Evolutionary conservation across 2,797 vertebrate genomes (phyloP).

Genomic region (Clamator glandarius): DNA sequence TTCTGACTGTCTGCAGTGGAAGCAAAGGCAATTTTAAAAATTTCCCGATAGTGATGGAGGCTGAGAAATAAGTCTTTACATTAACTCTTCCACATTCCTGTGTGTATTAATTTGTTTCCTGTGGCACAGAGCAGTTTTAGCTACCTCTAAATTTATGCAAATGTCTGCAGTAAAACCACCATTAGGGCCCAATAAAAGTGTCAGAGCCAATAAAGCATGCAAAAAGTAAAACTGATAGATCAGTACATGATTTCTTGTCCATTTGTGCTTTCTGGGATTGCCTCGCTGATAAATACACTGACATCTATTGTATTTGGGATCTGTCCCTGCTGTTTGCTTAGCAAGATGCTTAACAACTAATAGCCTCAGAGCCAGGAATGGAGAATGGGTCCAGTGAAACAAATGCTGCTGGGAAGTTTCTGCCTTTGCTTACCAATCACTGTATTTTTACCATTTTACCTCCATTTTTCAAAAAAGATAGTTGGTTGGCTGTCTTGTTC

Average conservation of each 20-base stretch:
- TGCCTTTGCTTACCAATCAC: neutral
- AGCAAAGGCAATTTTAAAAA: conserved; percentile 11
- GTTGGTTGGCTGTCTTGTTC: neutral
- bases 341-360: conserved; percentile 5
- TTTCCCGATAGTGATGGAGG: neutral
- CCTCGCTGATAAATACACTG: neutral
- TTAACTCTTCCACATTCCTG: neutral
- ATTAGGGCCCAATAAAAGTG: conserved; percentile 52
- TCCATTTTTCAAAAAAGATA: neutral
- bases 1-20: conserved; percentile 18
- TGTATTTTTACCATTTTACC: too few relatives aligned
- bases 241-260: neutral
- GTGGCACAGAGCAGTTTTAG: conserved; percentile 4
- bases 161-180: conserved; percentile 22
- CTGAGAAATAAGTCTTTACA: conserved; percentile 24
- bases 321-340: neutral
- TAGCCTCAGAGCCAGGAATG: neutral
- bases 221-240: conserved; percentile 10
- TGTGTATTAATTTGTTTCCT: conserved; percentile 37
- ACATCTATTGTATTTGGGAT: neutral
- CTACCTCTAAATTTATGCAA: conserved; percentile 41
- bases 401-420: neutral
- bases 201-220: neutral
- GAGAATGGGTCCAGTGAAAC: neutral
- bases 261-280: conserved; percentile 14